Evolutionary conservation across 2,113 vertebrate species (phyloP).

Genomic region (Chamaea fasciata): DNA sequence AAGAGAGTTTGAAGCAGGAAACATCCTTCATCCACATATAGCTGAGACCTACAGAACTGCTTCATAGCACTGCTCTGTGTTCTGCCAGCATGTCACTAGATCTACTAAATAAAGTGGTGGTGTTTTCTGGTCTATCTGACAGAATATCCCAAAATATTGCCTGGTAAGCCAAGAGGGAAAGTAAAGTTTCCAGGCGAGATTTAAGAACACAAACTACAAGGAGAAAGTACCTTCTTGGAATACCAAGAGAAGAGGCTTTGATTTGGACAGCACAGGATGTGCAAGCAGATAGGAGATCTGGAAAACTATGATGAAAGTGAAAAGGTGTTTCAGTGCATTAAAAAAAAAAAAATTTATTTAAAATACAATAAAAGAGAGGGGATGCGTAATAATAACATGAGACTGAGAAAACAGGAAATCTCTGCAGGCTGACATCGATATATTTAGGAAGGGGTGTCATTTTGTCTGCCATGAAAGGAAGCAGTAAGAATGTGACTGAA

Average conservation of each 20-base stretch:
- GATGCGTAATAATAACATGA: not conserved
- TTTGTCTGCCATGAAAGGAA: not conserved
- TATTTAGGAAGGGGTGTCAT: not conserved
- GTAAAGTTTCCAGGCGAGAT: not conserved
- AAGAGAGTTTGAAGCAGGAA: not conserved
- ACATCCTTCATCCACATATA: not conserved
- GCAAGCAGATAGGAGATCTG: not conserved
- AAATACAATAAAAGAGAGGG: not conserved
- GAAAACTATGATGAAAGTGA: not conserved
- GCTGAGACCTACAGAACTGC: not conserved
- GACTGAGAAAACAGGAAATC: not conserved
- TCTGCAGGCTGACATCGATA: not conserved
- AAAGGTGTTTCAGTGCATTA: not conserved
- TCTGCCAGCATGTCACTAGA: not conserved
- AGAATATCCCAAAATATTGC: not conserved
- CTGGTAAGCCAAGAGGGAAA: not conserved
- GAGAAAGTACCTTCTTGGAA: not conserved
- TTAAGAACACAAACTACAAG: not conserved
- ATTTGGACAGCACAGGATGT: not conserved
- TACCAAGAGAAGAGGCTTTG: not conserved
- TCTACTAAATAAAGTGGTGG: not conserved
- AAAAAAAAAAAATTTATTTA: not conserved
- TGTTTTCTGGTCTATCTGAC: not conserved
- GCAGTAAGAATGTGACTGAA: not conserved
- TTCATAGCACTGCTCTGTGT: rapidly evolving